phyloP scores from a whole-genome alignment of 2,888 invertebrate species.

The Caenorhabditis uteleia region DNA sequence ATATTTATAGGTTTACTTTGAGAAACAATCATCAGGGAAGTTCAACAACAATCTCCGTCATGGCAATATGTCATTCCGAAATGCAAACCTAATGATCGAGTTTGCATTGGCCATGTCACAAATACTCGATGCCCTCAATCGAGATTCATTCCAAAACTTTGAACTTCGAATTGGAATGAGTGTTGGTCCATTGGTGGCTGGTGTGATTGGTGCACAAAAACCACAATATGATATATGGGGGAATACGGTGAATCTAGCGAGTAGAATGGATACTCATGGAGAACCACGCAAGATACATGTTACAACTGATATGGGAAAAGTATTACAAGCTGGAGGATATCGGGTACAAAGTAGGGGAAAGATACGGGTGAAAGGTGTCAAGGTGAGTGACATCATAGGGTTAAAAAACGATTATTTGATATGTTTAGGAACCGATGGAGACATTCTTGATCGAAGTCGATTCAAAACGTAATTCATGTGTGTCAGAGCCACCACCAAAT shows the following conservation, averaged over 20 bases:
- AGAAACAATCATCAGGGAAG: neutral
- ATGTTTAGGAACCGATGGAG: constrained; percentile 61
- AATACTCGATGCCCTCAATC: constrained; percentile 90
- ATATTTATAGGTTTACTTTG: neutral
- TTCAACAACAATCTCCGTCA: constrained; percentile 33
- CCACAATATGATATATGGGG: constrained; percentile 99
- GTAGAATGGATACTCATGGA: constrained; percentile 95
- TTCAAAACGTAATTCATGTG: constrained; percentile 57
- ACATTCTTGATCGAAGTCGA: constrained; percentile 63
- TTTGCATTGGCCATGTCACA: constrained; percentile 91
- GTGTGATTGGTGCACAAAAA: constrained; percentile 94
- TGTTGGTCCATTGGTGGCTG: constrained; percentile 91
- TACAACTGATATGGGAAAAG: constrained; percentile 82
- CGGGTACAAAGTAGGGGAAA: constrained; percentile 88
- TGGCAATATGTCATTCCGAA: constrained; percentile 70
- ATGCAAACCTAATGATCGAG: constrained; percentile 87
- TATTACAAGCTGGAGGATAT: constrained; percentile 85
- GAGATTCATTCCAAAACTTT: constrained; percentile 94
- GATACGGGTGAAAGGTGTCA: constrained; percentile 85
- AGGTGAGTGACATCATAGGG: constrained; percentile 27
- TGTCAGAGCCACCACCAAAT: constrained; percentile 31
- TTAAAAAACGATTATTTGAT: constrained; percentile 52
- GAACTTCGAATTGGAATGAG: constrained; percentile 88
- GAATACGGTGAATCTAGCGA: constrained; percentile 95
- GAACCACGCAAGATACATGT: constrained; percentile 79